Percentiles rank a stretch among this genome's conserved stretches.
phyloP scores from a whole-genome alignment of 2,797 vertebrate species.

The Paedocypris micromegethes region DNA sequence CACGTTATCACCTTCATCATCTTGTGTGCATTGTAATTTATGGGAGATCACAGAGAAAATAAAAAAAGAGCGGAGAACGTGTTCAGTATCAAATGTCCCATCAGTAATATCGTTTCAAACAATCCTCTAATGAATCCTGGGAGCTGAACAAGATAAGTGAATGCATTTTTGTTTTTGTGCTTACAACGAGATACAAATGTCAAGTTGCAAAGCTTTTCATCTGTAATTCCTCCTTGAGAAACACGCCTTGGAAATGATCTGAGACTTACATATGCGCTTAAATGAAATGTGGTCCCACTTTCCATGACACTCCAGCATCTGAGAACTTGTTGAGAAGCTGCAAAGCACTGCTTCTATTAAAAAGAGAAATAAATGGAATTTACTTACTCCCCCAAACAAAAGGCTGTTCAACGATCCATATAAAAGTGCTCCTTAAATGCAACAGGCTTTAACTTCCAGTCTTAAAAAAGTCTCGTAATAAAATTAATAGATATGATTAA shows the following conservation, averaged over 20 bases:
- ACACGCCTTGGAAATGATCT: constrained; percentile 20
- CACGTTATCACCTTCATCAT: constrained; percentile 13
- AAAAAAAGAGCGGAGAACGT: constrained; percentile 17
- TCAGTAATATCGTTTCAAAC: constrained; percentile 24
- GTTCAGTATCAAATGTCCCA: constrained; percentile 24
- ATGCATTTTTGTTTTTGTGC: constrained; percentile 17
- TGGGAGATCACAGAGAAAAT: constrained; percentile 20
- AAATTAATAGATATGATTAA: no score
- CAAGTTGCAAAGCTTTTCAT: constrained; percentile 2
- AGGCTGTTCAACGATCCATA: no score
- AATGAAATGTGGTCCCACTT: constrained; percentile 46
- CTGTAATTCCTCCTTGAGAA: constrained; percentile 12
- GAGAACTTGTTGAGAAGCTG: constrained; percentile 13
- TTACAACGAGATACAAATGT: constrained; percentile 1
- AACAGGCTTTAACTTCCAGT: background rate
- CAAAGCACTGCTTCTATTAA: background rate
- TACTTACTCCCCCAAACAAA: no score
- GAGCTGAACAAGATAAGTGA: constrained; percentile 12
- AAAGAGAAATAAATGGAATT: constrained; percentile 10
- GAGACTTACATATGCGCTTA: constrained; percentile 58
- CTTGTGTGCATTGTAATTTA: constrained; percentile 7
- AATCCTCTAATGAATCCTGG: constrained; percentile 35
- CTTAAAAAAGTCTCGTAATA: background rate
- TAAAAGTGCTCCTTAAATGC: background rate
- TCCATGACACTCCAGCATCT: constrained; percentile 55